A percentile compares a stretch with the other conserved stretches of the same genome.
Evolutionary conservation across 2,888 invertebrate genomes (phyloP).

Genomic region (Magallana nippona): DNA sequence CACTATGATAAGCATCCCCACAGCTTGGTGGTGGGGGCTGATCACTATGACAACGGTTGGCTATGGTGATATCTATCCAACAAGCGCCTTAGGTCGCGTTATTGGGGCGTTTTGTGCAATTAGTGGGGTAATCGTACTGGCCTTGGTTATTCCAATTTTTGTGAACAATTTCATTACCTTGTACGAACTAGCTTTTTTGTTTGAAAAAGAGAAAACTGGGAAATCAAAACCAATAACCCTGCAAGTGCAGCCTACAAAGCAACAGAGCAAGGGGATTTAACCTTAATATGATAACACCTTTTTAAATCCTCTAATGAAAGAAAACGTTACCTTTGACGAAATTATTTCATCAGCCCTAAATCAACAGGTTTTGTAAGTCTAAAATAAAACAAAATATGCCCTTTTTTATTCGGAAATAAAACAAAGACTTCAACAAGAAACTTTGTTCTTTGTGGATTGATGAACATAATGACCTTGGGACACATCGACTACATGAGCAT

Average conservation of each 20-base stretch:
- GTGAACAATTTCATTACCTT: slow-evolving; percentile 60
- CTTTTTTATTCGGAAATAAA: too few species aligned
- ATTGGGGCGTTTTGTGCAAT: slow-evolving; percentile 52
- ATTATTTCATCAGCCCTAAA: too few species aligned
- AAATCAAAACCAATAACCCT: neutral
- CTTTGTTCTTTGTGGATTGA: too few species aligned
- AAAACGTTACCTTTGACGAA: too few species aligned
- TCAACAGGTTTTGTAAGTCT: too few species aligned
- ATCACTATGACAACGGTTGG: slow-evolving; percentile 63
- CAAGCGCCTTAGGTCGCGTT: slow-evolving; percentile 49
- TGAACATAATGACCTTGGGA: too few species aligned
- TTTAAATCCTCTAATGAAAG: too few species aligned
- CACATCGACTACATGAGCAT: too few species aligned
- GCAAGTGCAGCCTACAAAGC: neutral
- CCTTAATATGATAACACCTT: too few species aligned
- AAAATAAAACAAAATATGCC: too few species aligned
- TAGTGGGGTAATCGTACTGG: slow-evolving; percentile 55
- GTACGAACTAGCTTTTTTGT: slow-evolving; percentile 54
- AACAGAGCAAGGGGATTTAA: neutral
- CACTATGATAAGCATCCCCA: slow-evolving; percentile 48
- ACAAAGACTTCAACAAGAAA: too few species aligned
- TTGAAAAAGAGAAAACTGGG: slow-evolving; percentile 35
- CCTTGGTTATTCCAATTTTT: slow-evolving; percentile 57
- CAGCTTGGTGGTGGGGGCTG: slow-evolving; percentile 58
- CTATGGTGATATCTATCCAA: slow-evolving; percentile 58